Percentiles rank a stretch among this genome's conserved stretches.
Evolutionary conservation across 2,888 invertebrate species (phyloP).

Genomic region (Lithosia quadra): DNA sequence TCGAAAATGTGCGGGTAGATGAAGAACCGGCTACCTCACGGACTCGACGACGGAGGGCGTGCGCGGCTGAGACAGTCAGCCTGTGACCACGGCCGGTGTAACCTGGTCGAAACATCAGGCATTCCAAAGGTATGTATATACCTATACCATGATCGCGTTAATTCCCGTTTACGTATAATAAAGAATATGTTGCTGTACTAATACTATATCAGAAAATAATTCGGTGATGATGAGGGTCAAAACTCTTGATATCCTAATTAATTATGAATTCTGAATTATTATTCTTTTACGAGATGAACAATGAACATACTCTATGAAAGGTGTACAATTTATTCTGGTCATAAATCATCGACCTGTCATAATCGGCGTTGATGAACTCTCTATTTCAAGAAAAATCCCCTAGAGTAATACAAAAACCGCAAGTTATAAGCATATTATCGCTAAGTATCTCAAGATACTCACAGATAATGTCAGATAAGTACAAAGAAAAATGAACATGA

Average conservation of each 20-base stretch:
- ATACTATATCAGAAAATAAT: constrained; percentile 33
- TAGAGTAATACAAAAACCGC: background rate
- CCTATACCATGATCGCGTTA: too few relatives aligned
- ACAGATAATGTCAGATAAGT: constrained; percentile 1
- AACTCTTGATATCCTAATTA: background rate
- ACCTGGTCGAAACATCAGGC: too few relatives aligned
- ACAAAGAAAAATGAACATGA: constrained; percentile 3
- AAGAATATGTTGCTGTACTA: constrained; percentile 28
- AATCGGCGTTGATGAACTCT: background rate
- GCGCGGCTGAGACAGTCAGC: too few relatives aligned
- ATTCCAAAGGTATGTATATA: too few relatives aligned
- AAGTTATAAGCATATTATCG: background rate
- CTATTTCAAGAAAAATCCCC: background rate
- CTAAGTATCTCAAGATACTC: background rate
- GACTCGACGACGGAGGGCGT: too few relatives aligned
- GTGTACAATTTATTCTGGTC: background rate
- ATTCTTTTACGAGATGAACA: background rate
- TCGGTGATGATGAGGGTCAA: constrained; percentile 40
- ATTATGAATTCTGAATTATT: background rate
- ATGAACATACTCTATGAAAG: background rate
- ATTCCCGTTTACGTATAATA: too few relatives aligned
- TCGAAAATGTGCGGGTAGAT: too few relatives aligned
- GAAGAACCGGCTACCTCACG: too few relatives aligned
- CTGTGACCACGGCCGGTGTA: too few relatives aligned
- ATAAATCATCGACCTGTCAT: background rate